Conservation (phyloP, 2,113 vertebrate genomes). For the Gambusia affinis region DNA sequence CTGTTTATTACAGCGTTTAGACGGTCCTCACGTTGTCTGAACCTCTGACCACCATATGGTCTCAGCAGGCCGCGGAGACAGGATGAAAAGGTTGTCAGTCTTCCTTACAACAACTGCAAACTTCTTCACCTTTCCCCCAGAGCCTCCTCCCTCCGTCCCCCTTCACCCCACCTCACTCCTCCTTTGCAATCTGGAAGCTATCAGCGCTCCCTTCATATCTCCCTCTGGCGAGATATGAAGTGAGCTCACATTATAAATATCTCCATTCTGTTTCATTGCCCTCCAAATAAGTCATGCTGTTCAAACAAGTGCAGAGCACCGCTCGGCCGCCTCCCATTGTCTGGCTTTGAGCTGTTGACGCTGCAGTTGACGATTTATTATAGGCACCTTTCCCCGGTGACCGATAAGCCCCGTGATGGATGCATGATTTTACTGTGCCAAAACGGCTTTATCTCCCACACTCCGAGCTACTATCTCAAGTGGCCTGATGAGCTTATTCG, state of each 20-base stretch:
- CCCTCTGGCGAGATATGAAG: slow-evolving; percentile 51
- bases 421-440: slow-evolving; percentile 71
- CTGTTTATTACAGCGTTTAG: slow-evolving; percentile 19
- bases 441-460: slow-evolving; percentile 75
- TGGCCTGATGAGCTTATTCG: slow-evolving; percentile 62
- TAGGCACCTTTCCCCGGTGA: slow-evolving; percentile 75
- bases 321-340: slow-evolving; percentile 67
- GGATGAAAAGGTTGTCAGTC: slow-evolving; percentile 47
- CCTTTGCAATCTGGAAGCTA: slow-evolving; percentile 69
- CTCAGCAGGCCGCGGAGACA: slow-evolving; percentile 17
- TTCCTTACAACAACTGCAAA: slow-evolving; percentile 11
- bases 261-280: slow-evolving; percentile 70
- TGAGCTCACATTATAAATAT: slow-evolving; percentile 75
- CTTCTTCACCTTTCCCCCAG: slow-evolving; percentile 37
- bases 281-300: slow-evolving; percentile 77
- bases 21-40: slow-evolving; percentile 9
- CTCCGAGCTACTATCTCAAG: slow-evolving; percentile 63
- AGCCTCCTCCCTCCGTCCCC: neutral
- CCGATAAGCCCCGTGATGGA: slow-evolving; percentile 79
- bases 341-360: slow-evolving; percentile 67
- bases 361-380: slow-evolving; percentile 70
- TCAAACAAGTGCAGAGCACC: slow-evolving; percentile 71
- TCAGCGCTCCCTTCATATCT: slow-evolving; percentile 59
- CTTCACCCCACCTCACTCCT: no score
- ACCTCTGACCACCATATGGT: slow-evolving; percentile 30